Percentiles rank a stretch among this genome's conserved stretches.
phyloP scores from a whole-genome alignment of 2,888 invertebrate species.

The Pandemis corylana region DNA sequence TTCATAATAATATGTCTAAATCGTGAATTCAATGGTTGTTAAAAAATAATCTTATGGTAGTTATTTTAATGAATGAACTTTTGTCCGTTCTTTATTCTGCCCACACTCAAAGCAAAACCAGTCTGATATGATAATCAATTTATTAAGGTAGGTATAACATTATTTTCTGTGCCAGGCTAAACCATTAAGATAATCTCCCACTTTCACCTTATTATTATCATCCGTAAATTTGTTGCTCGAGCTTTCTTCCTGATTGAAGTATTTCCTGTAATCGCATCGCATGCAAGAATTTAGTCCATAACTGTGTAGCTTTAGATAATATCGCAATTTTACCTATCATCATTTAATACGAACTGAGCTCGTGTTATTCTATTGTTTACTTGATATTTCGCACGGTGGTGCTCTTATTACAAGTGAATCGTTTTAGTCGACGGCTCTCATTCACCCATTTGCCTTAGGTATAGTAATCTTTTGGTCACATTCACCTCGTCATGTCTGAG shows the following conservation, averaged over 20 bases:
- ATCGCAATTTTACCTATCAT: constrained; percentile 17
- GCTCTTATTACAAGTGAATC: constrained; percentile 6
- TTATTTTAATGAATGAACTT: constrained; percentile 4
- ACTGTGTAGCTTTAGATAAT: constrained; percentile 7
- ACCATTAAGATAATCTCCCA: constrained; percentile 43
- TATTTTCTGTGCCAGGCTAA: constrained; percentile 28
- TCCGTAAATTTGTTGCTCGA: constrained; percentile 31
- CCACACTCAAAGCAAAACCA: constrained; percentile 57
- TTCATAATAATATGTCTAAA: constrained; percentile 18
- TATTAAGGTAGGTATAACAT: constrained; percentile 3
- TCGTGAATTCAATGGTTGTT: constrained; percentile 7
- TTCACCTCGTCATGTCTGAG: background rate
- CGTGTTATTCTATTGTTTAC: constrained; percentile 17
- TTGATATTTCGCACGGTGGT: constrained; percentile 28
- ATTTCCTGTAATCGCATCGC: constrained; percentile 19
- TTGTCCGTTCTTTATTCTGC: constrained; percentile 46
- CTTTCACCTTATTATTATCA: constrained; percentile 60
- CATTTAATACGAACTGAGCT: constrained; percentile 7
- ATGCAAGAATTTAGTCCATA: constrained; percentile 22
- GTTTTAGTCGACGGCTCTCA: background rate
- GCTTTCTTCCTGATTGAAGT: constrained; percentile 31
- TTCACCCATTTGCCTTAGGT: background rate
- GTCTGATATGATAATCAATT: constrained; percentile 61
- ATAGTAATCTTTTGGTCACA: background rate
- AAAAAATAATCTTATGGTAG: constrained; percentile 3